These are phyloP conservation scores for Orthonychiurus folsomi DNA, from an alignment of 2,888 invertebrate species.

Conservation along the genomic window DNA sequence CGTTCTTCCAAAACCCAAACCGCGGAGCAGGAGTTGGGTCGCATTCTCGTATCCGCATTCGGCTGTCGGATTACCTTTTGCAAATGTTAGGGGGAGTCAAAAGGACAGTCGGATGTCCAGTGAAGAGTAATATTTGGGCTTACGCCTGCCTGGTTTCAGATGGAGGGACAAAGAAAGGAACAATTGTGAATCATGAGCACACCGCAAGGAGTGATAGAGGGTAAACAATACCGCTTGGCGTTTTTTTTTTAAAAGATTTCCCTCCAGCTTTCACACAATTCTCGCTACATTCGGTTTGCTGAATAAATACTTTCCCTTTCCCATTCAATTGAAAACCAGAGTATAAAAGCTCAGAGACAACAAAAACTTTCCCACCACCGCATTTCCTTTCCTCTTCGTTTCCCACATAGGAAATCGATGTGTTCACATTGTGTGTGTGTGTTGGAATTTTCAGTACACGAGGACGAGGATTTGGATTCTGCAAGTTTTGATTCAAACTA, in stretches of 20 bases:
- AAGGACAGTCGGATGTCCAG: no score
- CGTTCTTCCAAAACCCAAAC: no score
- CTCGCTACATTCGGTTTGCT: background rate
- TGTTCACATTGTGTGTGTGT: no score
- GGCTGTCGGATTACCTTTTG: no score
- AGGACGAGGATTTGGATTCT: background rate
- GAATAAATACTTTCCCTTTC: background rate
- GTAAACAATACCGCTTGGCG: background rate
- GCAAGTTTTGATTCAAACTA: background rate
- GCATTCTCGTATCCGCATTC: no score
- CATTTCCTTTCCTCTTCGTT: background rate
- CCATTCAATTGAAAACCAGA: background rate
- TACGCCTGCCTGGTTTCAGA: no score
- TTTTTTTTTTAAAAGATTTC: background rate
- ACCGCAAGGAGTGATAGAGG: background rate
- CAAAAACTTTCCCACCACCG: background rate
- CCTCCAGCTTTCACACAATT: background rate
- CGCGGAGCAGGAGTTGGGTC: no score
- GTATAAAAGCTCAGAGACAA: background rate
- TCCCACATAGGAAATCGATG: conserved; percentile 1
- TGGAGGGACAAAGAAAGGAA: no score
- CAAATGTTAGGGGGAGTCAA: no score
- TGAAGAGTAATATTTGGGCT: no score
- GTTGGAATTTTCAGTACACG: background rate
- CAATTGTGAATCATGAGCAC: no score